phyloP scores from a whole-genome alignment of 1,140 invertebrate species.

The Zaprionus ornatus region DNA sequence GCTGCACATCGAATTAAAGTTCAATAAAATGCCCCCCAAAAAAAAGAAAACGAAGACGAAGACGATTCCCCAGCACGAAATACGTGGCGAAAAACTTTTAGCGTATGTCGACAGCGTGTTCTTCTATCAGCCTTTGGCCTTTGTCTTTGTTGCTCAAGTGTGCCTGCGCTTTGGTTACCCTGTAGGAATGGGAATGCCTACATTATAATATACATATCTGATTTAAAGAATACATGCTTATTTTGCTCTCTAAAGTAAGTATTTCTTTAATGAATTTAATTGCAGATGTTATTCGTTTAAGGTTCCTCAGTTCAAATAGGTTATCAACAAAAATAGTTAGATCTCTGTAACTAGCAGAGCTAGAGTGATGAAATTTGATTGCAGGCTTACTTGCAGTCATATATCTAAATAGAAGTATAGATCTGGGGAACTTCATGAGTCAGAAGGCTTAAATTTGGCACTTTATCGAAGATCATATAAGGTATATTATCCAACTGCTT shows the following conservation, averaged over 20 bases:
- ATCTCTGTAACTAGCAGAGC: neutral
- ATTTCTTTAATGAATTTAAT: no score
- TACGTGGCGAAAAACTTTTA: conserved; percentile 34
- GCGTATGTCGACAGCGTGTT: neutral
- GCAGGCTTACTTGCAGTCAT: neutral
- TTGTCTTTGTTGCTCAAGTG: conserved; percentile 20
- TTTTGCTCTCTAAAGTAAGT: neutral
- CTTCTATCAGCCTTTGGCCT: conserved; percentile 22
- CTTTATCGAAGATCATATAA: neutral
- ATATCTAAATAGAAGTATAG: neutral
- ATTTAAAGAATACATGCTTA: conserved; percentile 21
- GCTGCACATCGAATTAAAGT: conserved; percentile 71
- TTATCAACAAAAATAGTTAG: neutral
- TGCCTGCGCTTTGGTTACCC: neutral
- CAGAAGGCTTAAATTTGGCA: neutral
- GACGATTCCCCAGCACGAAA: conserved; percentile 6
- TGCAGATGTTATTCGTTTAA: no score
- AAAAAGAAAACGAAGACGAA: conserved; percentile 31
- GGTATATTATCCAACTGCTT: neutral
- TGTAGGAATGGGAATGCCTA: neutral
- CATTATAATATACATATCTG: neutral
- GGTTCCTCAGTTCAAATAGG: neutral
- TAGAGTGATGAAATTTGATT: neutral
- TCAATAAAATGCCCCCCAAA: conserved; percentile 59
- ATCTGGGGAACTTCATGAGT: neutral